Percentiles rank a stretch among this genome's conserved stretches.
phyloP scores from a whole-genome alignment of 1,140 invertebrate genomes.

The Drusus annulatus region DNA sequence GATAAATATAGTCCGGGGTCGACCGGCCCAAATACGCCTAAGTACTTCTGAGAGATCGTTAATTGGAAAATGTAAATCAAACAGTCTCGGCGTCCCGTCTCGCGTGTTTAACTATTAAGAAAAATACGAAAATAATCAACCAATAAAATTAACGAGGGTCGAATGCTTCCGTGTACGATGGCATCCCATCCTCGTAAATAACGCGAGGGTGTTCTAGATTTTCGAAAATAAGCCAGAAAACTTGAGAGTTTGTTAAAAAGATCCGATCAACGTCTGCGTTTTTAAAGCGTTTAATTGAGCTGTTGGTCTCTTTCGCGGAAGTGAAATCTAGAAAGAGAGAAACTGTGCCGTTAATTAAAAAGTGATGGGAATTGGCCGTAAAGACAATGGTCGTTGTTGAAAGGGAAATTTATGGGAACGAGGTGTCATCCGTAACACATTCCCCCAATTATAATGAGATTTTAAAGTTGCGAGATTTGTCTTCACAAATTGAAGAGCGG shows the following conservation, averaged over 20 bases:
- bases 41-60: slow-evolving; percentile 37
- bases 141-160: slow-evolving; percentile 51
- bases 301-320: not conserved
- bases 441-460: slow-evolving; percentile 8
- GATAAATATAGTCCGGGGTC: slow-evolving; percentile 30
- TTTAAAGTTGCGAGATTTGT: not conserved
- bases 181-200: slow-evolving; percentile 24
- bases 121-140: slow-evolving; percentile 55
- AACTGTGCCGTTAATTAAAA: slow-evolving; percentile 15
- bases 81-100: slow-evolving; percentile 37
- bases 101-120: slow-evolving; percentile 50
- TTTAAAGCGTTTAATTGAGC: not conserved
- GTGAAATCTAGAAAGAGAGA: not conserved
- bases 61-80: slow-evolving; percentile 59
- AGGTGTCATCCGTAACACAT: not conserved
- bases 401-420: slow-evolving; percentile 26
- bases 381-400: slow-evolving; percentile 13
- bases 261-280: not conserved
- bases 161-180: slow-evolving; percentile 46
- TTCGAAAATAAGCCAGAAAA: not conserved
- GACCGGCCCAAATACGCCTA: slow-evolving; percentile 7
- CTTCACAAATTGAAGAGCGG: no score
- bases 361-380: slow-evolving; percentile 1
- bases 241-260: not conserved
- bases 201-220: not conserved